Conservation (phyloP, 2,113 vertebrate species). For the Laticauda colubrina region DNA sequence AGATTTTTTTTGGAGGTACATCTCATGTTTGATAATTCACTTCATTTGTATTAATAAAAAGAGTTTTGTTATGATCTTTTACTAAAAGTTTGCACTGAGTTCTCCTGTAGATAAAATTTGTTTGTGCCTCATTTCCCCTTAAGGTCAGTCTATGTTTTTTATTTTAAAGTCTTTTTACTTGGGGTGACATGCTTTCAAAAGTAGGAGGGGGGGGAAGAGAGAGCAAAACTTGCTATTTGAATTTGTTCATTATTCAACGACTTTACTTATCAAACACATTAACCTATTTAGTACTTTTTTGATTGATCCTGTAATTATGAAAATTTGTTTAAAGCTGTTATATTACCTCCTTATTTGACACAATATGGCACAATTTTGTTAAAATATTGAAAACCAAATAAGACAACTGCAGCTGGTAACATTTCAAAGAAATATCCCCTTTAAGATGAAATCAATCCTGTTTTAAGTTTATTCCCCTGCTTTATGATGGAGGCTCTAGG, state of each 20-base stretch:
- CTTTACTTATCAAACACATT: constrained; percentile 54
- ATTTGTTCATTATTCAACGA: constrained; percentile 68
- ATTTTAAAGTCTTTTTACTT: constrained; percentile 17
- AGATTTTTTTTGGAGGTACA: neutral
- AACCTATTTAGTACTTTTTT: constrained; percentile 66
- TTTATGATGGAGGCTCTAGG: constrained; percentile 87
- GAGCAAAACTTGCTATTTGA: constrained; percentile 38
- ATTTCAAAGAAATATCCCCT: constrained; percentile 92
- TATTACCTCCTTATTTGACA: constrained; percentile 90
- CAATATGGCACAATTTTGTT: constrained; percentile 97
- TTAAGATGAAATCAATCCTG: constrained; percentile 98
- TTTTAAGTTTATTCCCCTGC: constrained; percentile 90
- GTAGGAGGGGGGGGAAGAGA: neutral
- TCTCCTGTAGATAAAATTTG: constrained; percentile 1
- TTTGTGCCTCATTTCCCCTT: neutral
- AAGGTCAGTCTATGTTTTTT: constrained; percentile 2
- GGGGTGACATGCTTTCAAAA: constrained; percentile 11
- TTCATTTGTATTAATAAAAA: constrained; percentile 8
- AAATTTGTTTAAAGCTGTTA: constrained; percentile 88
- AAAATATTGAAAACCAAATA: constrained; percentile 84
- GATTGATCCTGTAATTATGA: constrained; percentile 86
- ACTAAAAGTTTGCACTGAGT: constrained; percentile 8
- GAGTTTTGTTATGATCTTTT: constrained; percentile 20
- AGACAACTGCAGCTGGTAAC: constrained; percentile 85
- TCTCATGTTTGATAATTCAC: neutral